phyloP scores from a whole-genome alignment of 2,888 invertebrate species.

The Anarsia innoxiella region DNA sequence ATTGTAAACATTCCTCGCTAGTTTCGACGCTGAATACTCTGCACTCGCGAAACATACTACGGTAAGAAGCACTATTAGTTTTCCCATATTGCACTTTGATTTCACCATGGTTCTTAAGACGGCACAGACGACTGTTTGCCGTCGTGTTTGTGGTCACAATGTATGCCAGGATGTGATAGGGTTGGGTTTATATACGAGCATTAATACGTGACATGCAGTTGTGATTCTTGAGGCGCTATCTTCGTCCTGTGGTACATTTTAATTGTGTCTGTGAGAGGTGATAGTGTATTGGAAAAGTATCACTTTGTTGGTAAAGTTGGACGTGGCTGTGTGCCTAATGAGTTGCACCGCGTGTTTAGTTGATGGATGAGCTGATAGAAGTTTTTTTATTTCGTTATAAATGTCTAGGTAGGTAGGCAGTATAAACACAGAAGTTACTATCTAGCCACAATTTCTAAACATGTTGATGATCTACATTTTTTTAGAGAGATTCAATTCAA shows the following conservation, averaged over 20 bases:
- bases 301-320: constrained; percentile 31
- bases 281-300: constrained; percentile 56
- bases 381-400: too few relatives aligned
- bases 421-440: too few relatives aligned
- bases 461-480: too few relatives aligned
- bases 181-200: constrained; percentile 74
- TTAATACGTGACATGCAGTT: constrained; percentile 69
- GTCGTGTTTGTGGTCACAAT: constrained; percentile 60
- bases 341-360: too few relatives aligned
- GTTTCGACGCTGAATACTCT: constrained; percentile 75
- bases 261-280: constrained; percentile 44
- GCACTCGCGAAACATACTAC: constrained; percentile 52
- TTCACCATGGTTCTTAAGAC: constrained; percentile 36
- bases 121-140: constrained; percentile 64
- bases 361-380: too few relatives aligned
- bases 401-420: too few relatives aligned
- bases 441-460: too few relatives aligned
- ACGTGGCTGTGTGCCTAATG: constrained; percentile 18
- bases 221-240: constrained; percentile 53
- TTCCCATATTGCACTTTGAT: constrained; percentile 58
- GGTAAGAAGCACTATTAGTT: constrained; percentile 57
- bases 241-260: constrained; percentile 53
- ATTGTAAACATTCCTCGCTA: constrained; percentile 79
- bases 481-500: too few relatives aligned
- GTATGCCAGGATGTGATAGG: constrained; percentile 65